Conservation (phyloP, 1,140 invertebrate species). For the Leptopilina boulardi region DNA sequence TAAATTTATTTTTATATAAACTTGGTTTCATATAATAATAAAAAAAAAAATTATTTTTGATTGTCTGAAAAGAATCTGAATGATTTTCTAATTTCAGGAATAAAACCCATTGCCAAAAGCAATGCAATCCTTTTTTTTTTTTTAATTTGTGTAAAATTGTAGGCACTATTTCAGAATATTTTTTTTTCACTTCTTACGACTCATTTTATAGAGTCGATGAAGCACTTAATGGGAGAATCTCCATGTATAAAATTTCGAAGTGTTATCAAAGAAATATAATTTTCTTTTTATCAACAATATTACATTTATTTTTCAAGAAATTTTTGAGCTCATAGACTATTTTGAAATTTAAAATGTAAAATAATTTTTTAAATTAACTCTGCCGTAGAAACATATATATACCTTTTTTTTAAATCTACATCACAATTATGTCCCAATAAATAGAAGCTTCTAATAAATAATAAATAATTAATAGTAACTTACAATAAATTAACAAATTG, state of each 20-base stretch:
- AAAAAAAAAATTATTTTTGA: neutral
- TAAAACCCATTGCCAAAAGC: slow-evolving; percentile 5
- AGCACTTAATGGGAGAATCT: neutral
- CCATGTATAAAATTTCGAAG: neutral
- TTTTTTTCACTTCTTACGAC: neutral
- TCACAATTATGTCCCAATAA: neutral
- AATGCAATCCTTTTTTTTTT: slow-evolving; percentile 4
- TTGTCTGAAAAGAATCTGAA: neutral
- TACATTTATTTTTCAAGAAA: neutral
- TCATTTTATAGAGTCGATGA: slow-evolving; percentile 6
- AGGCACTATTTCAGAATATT: neutral
- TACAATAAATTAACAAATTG: neutral
- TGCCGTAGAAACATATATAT: neutral
- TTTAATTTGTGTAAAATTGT: neutral
- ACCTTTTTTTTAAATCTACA: neutral
- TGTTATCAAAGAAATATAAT: neutral
- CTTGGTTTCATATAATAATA: too few relatives aligned
- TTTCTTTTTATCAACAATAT: neutral
- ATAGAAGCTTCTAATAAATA: neutral
- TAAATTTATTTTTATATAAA: too few relatives aligned
- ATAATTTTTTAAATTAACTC: neutral
- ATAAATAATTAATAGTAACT: neutral
- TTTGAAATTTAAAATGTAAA: neutral
- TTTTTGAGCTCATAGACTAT: neutral
- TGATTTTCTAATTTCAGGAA: neutral